Conservation (phyloP, 2,888 invertebrate genomes). For the Clivina fossor region DNA sequence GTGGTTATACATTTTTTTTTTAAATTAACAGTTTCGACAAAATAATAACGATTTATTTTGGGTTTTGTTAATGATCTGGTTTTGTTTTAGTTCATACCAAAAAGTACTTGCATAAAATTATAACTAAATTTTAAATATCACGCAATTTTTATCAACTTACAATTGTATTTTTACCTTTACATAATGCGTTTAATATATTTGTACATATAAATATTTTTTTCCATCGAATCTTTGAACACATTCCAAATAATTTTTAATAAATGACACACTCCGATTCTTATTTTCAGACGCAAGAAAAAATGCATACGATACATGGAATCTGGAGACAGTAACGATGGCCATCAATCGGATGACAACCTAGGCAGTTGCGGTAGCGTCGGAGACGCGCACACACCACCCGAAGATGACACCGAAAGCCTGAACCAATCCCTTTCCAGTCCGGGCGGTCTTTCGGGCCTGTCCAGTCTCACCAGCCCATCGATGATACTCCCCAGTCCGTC, state of each 20-base stretch:
- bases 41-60: too few relatives aligned
- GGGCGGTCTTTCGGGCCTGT: conserved; percentile 67
- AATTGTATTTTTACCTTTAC: too few relatives aligned
- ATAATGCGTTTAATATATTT: conserved; percentile 17
- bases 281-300: conserved; percentile 92
- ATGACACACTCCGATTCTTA: too few relatives aligned
- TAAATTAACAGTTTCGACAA: too few relatives aligned
- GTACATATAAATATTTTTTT: conserved; percentile 32
- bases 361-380: conserved; percentile 80
- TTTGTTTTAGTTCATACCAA: too few relatives aligned
- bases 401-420: conserved; percentile 66
- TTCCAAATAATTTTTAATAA: too few relatives aligned
- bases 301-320: conserved; percentile 95
- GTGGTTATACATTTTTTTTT: too few relatives aligned
- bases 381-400: conserved; percentile 67
- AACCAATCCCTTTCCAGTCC: conserved; percentile 63
- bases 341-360: conserved; percentile 71
- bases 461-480: conserved; percentile 70
- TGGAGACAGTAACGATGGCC: conserved; percentile 63
- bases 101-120: too few relatives aligned
- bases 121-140: too few relatives aligned
- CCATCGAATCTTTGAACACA: conserved; percentile 42
- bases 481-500: conserved; percentile 79
- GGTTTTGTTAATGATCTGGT: too few relatives aligned
- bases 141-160: too few relatives aligned